Percentiles rank a stretch among this genome's conserved stretches.
phyloP scores from a whole-genome alignment of 2,797 vertebrate species.

The Thalassophryne amazonica region DNA sequence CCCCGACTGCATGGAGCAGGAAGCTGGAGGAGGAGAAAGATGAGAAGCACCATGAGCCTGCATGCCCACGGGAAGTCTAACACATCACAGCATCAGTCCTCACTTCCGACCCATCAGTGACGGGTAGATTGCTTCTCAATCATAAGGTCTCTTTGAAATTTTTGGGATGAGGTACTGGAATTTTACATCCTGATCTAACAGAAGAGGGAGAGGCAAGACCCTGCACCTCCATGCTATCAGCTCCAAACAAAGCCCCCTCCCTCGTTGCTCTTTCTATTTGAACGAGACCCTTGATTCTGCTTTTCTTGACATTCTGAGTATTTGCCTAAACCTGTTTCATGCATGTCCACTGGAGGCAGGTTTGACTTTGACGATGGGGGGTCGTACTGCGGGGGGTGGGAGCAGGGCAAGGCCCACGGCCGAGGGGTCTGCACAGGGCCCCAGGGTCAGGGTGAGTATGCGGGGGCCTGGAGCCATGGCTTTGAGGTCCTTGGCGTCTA shows the following conservation, averaged over 20 bases:
- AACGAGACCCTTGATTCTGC: slow-evolving; percentile 59
- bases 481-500: slow-evolving; percentile 97
- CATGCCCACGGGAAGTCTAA: slow-evolving; percentile 83
- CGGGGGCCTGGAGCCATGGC: slow-evolving; percentile 95
- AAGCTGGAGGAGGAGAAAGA: slow-evolving; percentile 66
- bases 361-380: slow-evolving; percentile 99
- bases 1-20: slow-evolving; percentile 49
- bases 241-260: slow-evolving; percentile 46
- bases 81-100: slow-evolving; percentile 67
- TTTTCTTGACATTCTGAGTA: slow-evolving; percentile 78
- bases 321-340: slow-evolving; percentile 95
- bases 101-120: slow-evolving; percentile 45
- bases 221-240: slow-evolving; percentile 50
- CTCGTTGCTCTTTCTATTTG: slow-evolving; percentile 46
- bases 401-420: slow-evolving; percentile 97
- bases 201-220: slow-evolving; percentile 39
- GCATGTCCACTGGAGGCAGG: slow-evolving; percentile 99
- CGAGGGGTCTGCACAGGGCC: slow-evolving; percentile 96
- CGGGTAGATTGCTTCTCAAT: slow-evolving; percentile 40
- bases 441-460: slow-evolving; percentile 97
- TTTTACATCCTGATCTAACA: slow-evolving; percentile 20
- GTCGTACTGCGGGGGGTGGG: slow-evolving; percentile 99
- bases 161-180: slow-evolving; percentile 17
- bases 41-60: slow-evolving; percentile 66
- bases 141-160: slow-evolving; percentile 19